Percentiles rank a stretch among this genome's conserved stretches.
phyloP scores from a whole-genome alignment of 2,888 invertebrate genomes.

The Loripinus fragilis region DNA sequence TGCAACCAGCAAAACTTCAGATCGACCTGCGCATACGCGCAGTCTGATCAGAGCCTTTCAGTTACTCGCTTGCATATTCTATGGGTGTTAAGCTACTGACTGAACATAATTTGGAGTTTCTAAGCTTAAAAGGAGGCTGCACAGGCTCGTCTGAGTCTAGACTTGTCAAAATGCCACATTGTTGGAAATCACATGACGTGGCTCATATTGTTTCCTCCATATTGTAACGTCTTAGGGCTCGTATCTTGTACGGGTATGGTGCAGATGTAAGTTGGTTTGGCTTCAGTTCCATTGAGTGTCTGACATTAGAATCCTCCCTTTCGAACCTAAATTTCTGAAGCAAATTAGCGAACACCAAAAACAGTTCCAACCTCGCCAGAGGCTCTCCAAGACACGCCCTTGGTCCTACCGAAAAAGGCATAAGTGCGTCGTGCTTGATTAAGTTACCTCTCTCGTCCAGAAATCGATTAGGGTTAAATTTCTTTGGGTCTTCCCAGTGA shows the following conservation, averaged over 20 bases:
- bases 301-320: neutral
- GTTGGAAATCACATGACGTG: too few species aligned
- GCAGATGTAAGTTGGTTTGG: neutral
- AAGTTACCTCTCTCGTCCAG: neutral
- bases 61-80: too few species aligned
- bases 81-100: too few species aligned
- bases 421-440: neutral
- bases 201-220: too few species aligned
- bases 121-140: too few species aligned
- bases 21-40: too few species aligned
- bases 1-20: too few species aligned
- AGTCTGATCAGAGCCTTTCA: too few species aligned
- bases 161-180: too few species aligned
- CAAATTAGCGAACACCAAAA: neutral
- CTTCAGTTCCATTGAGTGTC: neutral
- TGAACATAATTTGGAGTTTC: too few species aligned
- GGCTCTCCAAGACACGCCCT: neutral
- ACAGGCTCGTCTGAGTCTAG: too few species aligned
- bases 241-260: neutral
- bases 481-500: neutral
- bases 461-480: neutral
- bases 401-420: neutral
- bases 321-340: neutral
- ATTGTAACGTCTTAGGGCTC: too few species aligned
- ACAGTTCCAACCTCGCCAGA: slow-evolving; percentile 1